Conservation (phyloP, 35 echinoderm and acorn worm species). For the Patiria miniata region DNA sequence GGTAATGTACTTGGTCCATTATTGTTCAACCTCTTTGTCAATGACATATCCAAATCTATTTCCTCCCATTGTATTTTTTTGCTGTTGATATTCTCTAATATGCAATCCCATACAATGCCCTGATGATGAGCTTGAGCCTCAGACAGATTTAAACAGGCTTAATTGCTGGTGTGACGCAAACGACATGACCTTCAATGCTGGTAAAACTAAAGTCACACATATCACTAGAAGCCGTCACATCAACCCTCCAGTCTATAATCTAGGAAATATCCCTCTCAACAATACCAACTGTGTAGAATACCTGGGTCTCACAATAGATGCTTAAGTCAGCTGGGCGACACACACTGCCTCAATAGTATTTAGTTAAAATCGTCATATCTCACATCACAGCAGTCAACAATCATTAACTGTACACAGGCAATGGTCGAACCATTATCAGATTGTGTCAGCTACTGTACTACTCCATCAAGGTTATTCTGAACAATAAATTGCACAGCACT, state of each 20-base stretch:
- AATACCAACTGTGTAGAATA: slow-evolving; percentile 7
- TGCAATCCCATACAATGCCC: not conserved
- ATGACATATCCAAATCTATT: not conserved
- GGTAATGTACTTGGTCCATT: not conserved
- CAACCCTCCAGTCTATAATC: slow-evolving; percentile 33
- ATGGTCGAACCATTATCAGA: too few relatives aligned
- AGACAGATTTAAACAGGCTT: slow-evolving; percentile 37
- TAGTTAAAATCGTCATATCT: too few relatives aligned
- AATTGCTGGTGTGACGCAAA: not conserved
- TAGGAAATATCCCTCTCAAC: slow-evolving; percentile 13
- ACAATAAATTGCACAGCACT: too few relatives aligned
- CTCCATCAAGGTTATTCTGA: too few relatives aligned
- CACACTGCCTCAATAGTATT: too few relatives aligned
- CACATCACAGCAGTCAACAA: too few relatives aligned
- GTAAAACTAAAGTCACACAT: slow-evolving; percentile 46
- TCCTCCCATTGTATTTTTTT: slow-evolving; percentile 44
- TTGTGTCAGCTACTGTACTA: too few relatives aligned
- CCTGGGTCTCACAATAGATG: slow-evolving; percentile 39
- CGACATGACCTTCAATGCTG: slow-evolving; percentile 41
- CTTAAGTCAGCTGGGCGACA: slow-evolving; percentile 35
- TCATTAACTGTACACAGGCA: too few relatives aligned
- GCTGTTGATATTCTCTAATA: slow-evolving; percentile 64
- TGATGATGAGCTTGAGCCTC: slow-evolving; percentile 30
- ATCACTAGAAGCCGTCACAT: slow-evolving; percentile 32
- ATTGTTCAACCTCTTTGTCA: slow-evolving; percentile 6